Conservation (phyloP, 2,113 vertebrate genomes). For the Cyanoderma ruficeps region DNA sequence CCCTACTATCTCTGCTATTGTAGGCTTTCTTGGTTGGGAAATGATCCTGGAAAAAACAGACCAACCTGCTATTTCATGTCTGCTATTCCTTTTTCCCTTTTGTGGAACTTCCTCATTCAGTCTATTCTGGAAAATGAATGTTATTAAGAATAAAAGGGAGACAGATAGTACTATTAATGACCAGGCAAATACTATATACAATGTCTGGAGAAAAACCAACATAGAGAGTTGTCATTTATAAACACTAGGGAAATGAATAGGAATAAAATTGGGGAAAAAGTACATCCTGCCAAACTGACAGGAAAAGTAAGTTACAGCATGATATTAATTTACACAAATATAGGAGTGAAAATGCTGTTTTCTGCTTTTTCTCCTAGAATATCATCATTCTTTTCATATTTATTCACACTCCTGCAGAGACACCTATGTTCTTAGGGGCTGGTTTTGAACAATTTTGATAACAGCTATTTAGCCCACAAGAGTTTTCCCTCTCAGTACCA, state of each 20-base stretch:
- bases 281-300: constrained; percentile 1
- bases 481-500: background rate
- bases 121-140: background rate
- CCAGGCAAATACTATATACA: background rate
- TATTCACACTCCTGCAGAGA: background rate
- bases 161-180: background rate
- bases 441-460: background rate
- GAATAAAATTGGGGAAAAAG: constrained; percentile 21
- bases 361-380: background rate
- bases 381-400: background rate
- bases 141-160: background rate
- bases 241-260: background rate
- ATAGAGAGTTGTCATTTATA: background rate
- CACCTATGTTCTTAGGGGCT: background rate
- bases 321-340: background rate
- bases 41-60: background rate
- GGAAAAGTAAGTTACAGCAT: background rate
- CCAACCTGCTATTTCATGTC: background rate
- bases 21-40: background rate
- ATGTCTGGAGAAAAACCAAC: background rate
- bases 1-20: background rate
- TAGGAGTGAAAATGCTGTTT: background rate
- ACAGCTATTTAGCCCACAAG: background rate
- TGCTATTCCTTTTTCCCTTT: background rate
- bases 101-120: background rate